Evolutionary conservation across 2,113 vertebrate species (phyloP), one percentile per base, ranked within the genome.

Genomic region (human): DNA sequence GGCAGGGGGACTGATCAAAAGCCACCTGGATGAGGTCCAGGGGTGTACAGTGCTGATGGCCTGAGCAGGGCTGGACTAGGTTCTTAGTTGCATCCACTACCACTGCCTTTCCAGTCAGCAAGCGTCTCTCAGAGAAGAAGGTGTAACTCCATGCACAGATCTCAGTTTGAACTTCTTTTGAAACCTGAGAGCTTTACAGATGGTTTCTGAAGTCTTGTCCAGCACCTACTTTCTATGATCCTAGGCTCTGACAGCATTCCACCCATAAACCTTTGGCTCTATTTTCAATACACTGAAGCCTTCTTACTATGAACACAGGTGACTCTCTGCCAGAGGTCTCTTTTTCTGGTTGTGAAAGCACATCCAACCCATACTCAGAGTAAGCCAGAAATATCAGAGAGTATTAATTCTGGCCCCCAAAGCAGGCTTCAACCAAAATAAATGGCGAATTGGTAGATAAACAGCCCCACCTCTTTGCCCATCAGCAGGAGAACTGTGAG

Each of bases 321-420:
- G n/a, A 50, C 40, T 76, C n/a, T 70, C 86, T 85, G 40, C 48
- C 81, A 72, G 73, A 96, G 18, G 20, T 40, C 70, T 45, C 82
- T 72, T 85, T 70, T 85, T 70, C 59, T 70, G 14, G 43, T 50
- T 12, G 18, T 83, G 30, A 52, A 17, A 78, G 16, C 64, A 59
- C 6, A 40, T 66, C 57, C 68, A 59, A 48, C 52, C 17, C 64
- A 76, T 38, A 40, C 22, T 79, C 48, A 32, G 57, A 61, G 30
- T 30, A 96, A 79, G 35, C 13, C 90, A 88, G 66, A 92, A 57
- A 35, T 38, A 52, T 55, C 84, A 95, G n/a, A 95, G 40, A 90
- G 10, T 35, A 66, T 48, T 32, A 92, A 66, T 35, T 89, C 80
- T 55, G 14, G 23, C 57, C 43, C 85, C 18, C 3, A 45, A 48